Percentiles rank a stretch among this genome's conserved stretches.
These are phyloP conservation scores for Nesogale talazaci DNA, from an alignment of 2,113 vertebrate genomes.

Conservation along the genomic window DNA sequence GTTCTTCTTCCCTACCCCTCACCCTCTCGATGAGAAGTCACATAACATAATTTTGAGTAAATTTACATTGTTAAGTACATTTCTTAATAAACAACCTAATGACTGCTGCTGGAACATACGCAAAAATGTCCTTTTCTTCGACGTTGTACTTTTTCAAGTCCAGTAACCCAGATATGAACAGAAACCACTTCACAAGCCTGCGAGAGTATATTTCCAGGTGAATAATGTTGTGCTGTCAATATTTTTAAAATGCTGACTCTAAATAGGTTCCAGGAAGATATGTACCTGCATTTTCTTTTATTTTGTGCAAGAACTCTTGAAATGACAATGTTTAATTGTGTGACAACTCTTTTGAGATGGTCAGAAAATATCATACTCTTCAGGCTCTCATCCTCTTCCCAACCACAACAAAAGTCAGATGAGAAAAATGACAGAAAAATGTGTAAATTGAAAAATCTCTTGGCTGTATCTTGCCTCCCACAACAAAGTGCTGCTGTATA, in stretches of 20 bases:
- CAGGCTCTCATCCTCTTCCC: constrained; percentile 54
- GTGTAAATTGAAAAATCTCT: constrained; percentile 58
- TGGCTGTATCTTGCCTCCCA: constrained; percentile 43
- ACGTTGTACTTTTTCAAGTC: constrained; percentile 59
- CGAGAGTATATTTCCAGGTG: constrained; percentile 71
- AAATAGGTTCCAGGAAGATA: constrained; percentile 75
- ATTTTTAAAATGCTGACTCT: constrained; percentile 69
- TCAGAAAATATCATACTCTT: constrained; percentile 60
- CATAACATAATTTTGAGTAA: constrained; percentile 5
- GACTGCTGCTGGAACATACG: not conserved
- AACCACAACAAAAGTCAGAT: constrained; percentile 24
- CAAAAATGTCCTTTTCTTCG: constrained; percentile 52
- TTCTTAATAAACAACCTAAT: not conserved
- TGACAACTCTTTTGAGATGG: constrained; percentile 74
- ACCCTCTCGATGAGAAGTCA: not conserved
- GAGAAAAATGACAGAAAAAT: constrained; percentile 33
- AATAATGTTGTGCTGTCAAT: constrained; percentile 64
- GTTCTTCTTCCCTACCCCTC: not conserved
- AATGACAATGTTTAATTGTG: constrained; percentile 72
- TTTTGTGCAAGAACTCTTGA: constrained; percentile 62
- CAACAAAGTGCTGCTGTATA: not conserved
- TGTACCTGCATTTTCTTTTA: constrained; percentile 57
- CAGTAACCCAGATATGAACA: constrained; percentile 54
- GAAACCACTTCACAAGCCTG: constrained; percentile 63
- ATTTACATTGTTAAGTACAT: constrained; percentile 19